These are phyloP conservation scores for Pseudomyrmex dendroicus DNA, from an alignment of 1,140 invertebrate genomes.

Conservation along the genomic window DNA sequence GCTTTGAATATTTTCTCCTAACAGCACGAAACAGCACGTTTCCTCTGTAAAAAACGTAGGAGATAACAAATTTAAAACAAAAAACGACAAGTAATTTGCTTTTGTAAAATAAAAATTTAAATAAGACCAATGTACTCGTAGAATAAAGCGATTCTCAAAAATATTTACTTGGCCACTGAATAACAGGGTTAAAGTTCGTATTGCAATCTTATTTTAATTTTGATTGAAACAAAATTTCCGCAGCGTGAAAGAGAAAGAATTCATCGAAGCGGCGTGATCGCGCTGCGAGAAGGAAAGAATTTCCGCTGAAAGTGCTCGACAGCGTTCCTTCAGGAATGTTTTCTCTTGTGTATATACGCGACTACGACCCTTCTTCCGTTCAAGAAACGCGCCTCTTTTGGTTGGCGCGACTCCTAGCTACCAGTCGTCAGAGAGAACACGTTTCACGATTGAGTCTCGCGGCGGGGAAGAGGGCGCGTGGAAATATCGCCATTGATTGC, in stretches of 20 bases:
- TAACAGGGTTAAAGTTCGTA: no score
- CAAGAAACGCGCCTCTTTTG: constrained; percentile 19
- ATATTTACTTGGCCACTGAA: no score
- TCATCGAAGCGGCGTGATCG: not conserved
- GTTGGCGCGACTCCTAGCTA: not conserved
- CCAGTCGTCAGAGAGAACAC: constrained; percentile 37
- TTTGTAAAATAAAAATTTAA: no score
- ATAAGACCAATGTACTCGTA: no score
- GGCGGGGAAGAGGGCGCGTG: constrained; percentile 1
- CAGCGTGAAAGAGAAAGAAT: no score
- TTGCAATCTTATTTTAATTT: no score
- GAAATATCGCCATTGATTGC: constrained; percentile 66
- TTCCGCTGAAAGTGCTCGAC: constrained; percentile 23
- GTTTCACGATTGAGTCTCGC: constrained; percentile 2
- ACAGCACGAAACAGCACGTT: not conserved
- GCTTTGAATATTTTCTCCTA: not conserved
- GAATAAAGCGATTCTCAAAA: no score
- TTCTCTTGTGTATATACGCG: constrained; percentile 25
- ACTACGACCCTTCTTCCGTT: not conserved
- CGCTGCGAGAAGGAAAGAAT: constrained; percentile 11
- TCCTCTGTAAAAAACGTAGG: not conserved
- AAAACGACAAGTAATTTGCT: not conserved
- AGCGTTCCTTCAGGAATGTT: constrained; percentile 16
- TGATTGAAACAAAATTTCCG: no score
- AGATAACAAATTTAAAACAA: constrained; percentile 35